phyloP scores from a whole-genome alignment of 2,113 vertebrate species.

The Agapornis roseicollis region DNA sequence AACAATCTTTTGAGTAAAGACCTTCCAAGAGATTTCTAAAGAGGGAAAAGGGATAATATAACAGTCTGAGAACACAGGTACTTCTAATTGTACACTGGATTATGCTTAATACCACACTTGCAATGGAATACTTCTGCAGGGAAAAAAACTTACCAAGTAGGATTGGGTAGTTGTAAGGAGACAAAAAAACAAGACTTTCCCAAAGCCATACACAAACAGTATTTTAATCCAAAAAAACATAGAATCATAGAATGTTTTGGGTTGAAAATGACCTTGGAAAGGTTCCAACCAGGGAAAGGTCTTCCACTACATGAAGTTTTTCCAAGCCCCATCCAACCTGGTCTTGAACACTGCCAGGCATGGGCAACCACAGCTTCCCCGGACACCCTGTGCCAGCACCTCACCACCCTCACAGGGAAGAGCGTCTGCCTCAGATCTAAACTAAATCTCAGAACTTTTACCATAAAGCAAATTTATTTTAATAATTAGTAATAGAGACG shows the following conservation, averaged over 20 bases:
- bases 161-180: neutral
- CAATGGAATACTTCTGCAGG: neutral
- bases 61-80: neutral
- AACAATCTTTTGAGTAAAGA: neutral
- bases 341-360: neutral
- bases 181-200: neutral
- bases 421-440: neutral
- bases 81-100: neutral
- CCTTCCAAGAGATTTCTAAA: neutral
- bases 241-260: neutral
- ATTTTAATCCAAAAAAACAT: neutral
- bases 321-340: neutral
- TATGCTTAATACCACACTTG: neutral
- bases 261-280: neutral
- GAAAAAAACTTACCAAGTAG: neutral
- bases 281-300: neutral
- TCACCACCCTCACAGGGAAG: neutral
- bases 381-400: neutral
- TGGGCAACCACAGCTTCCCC: neutral
- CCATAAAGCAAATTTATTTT: neutral
- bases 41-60: rapidly evolving
- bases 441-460: neutral
- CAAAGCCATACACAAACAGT: neutral
- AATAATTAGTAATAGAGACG: neutral
- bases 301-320: neutral